Base-by-base conservation (phyloP, 1,140 invertebrate species). In the Plodia interpunctella region DNA sequence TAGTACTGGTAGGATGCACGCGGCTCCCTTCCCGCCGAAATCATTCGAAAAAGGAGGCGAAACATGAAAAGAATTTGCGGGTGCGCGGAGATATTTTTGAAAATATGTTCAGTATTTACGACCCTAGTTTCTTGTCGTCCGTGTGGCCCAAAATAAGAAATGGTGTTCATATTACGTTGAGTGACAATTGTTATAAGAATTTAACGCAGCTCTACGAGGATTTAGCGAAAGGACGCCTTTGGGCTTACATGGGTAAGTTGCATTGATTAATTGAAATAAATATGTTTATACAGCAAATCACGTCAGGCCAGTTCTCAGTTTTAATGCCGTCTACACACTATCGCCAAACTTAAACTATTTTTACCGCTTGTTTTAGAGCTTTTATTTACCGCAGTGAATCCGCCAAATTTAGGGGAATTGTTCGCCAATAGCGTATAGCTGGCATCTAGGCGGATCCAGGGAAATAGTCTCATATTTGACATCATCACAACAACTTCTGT, bases 121-220 rank as follows among this genome's bases (percentile, higher is more conserved):
- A 90, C 57, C 83, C 87, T 0, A 74, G 83, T n/a, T 90, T 87
- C 72, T 70, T 90, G 67, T 76, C 87, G n/a, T 62, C 78, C 21
- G 80, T 90, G 13, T 90, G 89, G 89, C 86, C 88, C 30, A 90
- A 88, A 66, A 84, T 90, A 59, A 80, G 74, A 44, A 90, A 90
- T 58, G 85, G 85, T 25, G 80, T 88, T 56, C 89, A 90, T 70
- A 72, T 90, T 28, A 72, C 65, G 32, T 51, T 89, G 18, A 78
- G 79, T 13, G 50, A 66, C 17, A 52, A 56, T 6, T 90, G 89
- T 60, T 90, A 83, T 83, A 72, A 77, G 2, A 80, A 90, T 64
- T 57, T 87, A 55, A 81, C 76, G 57, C 62, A 80, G 56, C 78
- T 90, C 59, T 84, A 86, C 52, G 85, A 72, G 65, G 89, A 90